Evolutionary conservation across 2,888 invertebrate genomes (phyloP).

Genomic region (Chymomyza fuscimana): DNA sequence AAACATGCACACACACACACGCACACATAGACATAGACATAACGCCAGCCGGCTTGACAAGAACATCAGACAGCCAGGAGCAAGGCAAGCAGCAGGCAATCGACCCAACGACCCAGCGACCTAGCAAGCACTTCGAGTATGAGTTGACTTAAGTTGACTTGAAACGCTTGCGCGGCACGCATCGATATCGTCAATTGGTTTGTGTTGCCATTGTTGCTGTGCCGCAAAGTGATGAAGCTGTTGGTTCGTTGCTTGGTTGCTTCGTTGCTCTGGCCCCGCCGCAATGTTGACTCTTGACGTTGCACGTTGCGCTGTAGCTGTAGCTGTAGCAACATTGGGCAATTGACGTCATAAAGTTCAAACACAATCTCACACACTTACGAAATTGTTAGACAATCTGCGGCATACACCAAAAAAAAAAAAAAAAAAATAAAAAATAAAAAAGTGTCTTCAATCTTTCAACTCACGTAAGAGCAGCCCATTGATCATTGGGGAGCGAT

Average conservation of each 20-base stretch:
- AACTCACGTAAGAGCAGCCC: slow-evolving; percentile 42
- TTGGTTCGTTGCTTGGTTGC: slow-evolving; percentile 41
- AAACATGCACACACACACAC: slow-evolving; percentile 3
- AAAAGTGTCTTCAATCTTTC: slow-evolving; percentile 68
- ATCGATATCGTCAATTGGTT: slow-evolving; percentile 16
- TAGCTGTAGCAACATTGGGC: slow-evolving; percentile 36
- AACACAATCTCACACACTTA: background rate
- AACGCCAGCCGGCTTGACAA: slow-evolving; percentile 1
- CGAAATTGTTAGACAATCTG: slow-evolving; percentile 4
- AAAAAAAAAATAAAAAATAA: slow-evolving; percentile 2
- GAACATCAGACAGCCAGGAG: background rate
- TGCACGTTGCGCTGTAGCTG: slow-evolving; percentile 45
- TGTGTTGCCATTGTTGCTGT: slow-evolving; percentile 1
- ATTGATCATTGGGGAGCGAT: slow-evolving; percentile 64
- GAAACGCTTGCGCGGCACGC: slow-evolving; percentile 6
- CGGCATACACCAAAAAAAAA: slow-evolving; percentile 21
- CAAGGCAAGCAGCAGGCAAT: background rate
- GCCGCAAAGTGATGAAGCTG: slow-evolving; percentile 59
- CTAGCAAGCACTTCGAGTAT: slow-evolving; percentile 2
- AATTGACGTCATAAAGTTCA: slow-evolving; percentile 53
- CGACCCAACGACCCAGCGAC: slow-evolving; percentile 6
- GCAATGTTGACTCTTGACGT: slow-evolving; percentile 38
- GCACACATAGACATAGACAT: slow-evolving; percentile 5
- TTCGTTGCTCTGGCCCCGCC: background rate
- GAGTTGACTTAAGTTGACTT: slow-evolving; percentile 20